Conservation (phyloP, 2,888 invertebrate genomes). For the Caenorhabditis drosophilae region DNA sequence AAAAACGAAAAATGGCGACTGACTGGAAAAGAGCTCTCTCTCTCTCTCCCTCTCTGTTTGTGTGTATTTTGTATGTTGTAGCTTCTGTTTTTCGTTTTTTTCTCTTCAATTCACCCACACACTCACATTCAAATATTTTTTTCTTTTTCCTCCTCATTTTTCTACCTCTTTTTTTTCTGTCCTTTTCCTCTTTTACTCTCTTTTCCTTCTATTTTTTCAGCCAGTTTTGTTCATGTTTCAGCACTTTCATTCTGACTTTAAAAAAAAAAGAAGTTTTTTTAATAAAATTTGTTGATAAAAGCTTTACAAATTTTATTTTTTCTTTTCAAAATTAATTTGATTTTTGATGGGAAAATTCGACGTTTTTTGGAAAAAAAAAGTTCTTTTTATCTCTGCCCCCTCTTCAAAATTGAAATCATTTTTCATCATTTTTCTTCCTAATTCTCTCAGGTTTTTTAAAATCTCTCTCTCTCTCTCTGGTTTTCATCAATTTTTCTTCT, state of each 20-base stretch:
- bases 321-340: neutral
- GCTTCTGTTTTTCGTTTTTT: neutral
- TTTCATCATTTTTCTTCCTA: constrained; percentile 1
- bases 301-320: constrained; percentile 3
- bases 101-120: neutral
- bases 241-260: too few relatives aligned
- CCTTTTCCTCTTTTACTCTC: neutral
- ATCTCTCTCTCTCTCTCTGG: neutral
- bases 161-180: neutral
- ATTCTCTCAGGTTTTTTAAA: constrained; percentile 1
- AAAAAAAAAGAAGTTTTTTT: neutral
- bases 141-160: neutral
- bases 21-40: too few relatives aligned
- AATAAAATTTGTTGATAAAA: neutral
- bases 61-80: neutral
- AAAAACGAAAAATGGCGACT: too few relatives aligned
- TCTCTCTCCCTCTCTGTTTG: constrained; percentile 8
- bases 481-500: neutral
- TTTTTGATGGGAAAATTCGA: constrained; percentile 1
- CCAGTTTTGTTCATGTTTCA: too few relatives aligned
- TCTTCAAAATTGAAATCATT: constrained; percentile 8
- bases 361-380: too few relatives aligned
- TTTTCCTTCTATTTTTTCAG: too few relatives aligned
- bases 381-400: constrained; percentile 6
- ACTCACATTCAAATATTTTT: too few relatives aligned